Percentiles rank a stretch among this genome's conserved stretches.
These are phyloP conservation scores for Axis porcinus DNA, from an alignment of 2,113 vertebrate species.

Conservation along the genomic window DNA sequence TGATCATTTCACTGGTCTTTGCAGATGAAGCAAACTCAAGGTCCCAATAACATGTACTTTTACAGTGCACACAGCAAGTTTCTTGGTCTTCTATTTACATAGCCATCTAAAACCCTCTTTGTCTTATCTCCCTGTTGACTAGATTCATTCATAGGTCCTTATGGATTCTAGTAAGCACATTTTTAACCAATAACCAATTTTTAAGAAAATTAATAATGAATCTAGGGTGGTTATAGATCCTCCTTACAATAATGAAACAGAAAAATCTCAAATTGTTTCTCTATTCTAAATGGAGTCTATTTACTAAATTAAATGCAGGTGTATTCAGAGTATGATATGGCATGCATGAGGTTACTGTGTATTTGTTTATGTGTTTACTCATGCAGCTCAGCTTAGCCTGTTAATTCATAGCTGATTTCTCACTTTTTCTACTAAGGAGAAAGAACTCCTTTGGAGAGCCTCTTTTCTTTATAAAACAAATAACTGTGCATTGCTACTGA, in stretches of 20 bases:
- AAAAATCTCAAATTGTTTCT: neutral
- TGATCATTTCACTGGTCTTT: neutral
- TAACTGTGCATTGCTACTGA: neutral
- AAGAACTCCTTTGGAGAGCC: neutral
- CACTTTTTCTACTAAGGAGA: slow-evolving; percentile 6
- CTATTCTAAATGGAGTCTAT: neutral
- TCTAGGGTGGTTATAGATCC: neutral
- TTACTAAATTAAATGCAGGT: neutral
- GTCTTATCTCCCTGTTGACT: neutral
- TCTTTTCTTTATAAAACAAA: neutral
- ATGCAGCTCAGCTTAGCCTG: neutral
- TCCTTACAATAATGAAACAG: slow-evolving; percentile 17
- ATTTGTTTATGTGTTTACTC: neutral
- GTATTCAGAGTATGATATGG: neutral
- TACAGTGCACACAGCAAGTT: neutral
- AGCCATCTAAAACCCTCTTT: neutral
- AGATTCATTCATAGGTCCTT: neutral
- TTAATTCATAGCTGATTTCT: neutral
- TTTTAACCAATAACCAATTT: slow-evolving; percentile 32
- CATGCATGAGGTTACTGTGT: neutral
- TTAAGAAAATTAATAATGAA: slow-evolving; percentile 2
- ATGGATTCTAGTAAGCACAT: neutral
- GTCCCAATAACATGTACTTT: neutral
- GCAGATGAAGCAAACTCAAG: neutral
- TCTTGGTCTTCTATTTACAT: neutral